These are phyloP conservation scores for Leptatherina wallacei DNA, from an alignment of 2,797 vertebrate species.

Conservation along the genomic window DNA sequence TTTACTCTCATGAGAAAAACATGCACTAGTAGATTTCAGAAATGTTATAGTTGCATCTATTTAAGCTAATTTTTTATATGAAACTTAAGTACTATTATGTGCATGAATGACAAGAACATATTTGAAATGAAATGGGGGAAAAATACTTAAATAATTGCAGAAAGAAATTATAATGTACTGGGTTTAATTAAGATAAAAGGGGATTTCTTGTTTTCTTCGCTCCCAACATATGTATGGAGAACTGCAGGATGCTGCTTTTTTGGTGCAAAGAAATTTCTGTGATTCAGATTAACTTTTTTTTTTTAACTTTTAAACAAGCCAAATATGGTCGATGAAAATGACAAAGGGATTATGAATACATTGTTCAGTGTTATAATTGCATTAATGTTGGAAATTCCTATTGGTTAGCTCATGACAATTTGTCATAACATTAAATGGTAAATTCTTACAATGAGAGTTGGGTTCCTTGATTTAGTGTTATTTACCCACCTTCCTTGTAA, in stretches of 20 bases:
- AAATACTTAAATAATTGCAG: no score
- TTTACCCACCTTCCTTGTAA: background rate
- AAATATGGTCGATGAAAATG: background rate
- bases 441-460: no score
- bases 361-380: no score
- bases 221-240: background rate
- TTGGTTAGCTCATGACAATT: no score
- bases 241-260: no score
- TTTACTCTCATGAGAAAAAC: background rate
- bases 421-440: no score
- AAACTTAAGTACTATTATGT: background rate
- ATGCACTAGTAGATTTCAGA: background rate
- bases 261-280: background rate
- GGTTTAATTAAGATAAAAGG: no score
- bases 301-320: background rate
- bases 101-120: background rate
- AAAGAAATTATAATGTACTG: no score
- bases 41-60: background rate
- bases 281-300: background rate
- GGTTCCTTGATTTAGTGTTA: no score
- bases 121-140: background rate
- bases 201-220: background rate
- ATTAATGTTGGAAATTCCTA: no score
- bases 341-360: background rate
- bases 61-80: background rate